phyloP scores from a whole-genome alignment of 2,888 invertebrate genomes.

The Fragum whitleyi region DNA sequence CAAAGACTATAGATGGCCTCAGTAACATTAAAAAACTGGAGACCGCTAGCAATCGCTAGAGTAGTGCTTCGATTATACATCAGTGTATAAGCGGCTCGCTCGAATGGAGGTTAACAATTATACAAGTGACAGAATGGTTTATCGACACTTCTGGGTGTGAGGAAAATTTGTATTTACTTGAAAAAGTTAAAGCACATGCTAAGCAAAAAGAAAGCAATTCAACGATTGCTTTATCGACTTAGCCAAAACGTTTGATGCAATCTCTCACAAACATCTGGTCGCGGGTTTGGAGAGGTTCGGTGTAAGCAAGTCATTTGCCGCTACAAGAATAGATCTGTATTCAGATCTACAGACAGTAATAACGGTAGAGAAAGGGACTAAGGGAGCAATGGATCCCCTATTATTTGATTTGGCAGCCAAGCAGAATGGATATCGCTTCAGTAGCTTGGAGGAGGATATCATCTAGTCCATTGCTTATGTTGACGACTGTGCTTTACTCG shows the following conservation, averaged over 20 bases:
- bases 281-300: not conserved
- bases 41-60: too few relatives aligned
- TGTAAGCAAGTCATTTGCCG: not conserved
- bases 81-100: too few relatives aligned
- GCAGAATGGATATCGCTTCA: too few relatives aligned
- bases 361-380: not conserved
- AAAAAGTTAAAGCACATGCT: not conserved
- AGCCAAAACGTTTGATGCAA: not conserved
- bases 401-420: constrained; percentile 46
- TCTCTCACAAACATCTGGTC: not conserved
- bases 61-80: not conserved
- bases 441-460: too few relatives aligned
- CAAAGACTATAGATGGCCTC: too few relatives aligned
- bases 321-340: not conserved
- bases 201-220: not conserved
- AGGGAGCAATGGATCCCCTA: constrained; percentile 30
- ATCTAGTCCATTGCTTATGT: constrained; percentile 37
- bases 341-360: not conserved
- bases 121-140: too few relatives aligned
- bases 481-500: constrained; percentile 39
- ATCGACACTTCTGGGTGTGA: not conserved
- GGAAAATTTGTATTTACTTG: not conserved
- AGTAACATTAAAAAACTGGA: too few relatives aligned
- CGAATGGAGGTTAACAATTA: too few relatives aligned
- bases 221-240: not conserved